Evolutionary conservation across 2,888 invertebrate species (phyloP).

Genomic region (Brachylomia viminalis): DNA sequence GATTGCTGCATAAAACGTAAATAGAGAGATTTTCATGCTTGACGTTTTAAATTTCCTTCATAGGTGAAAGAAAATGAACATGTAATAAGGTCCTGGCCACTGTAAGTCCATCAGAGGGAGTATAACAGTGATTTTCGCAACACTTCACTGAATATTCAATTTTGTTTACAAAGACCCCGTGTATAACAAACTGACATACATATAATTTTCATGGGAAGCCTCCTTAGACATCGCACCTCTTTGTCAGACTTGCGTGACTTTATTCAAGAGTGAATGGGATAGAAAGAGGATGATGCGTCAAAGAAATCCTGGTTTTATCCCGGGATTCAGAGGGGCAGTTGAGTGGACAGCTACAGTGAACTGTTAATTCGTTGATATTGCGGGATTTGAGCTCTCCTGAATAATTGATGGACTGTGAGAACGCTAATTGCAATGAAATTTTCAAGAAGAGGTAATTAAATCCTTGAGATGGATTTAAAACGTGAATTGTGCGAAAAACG

Average conservation of each 20-base stretch:
- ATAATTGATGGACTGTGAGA: slow-evolving; percentile 60
- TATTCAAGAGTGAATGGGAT: slow-evolving; percentile 64
- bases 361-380: slow-evolving; percentile 77
- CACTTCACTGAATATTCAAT: slow-evolving; percentile 89
- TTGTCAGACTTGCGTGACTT: slow-evolving; percentile 28
- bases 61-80: slow-evolving; percentile 49
- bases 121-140: slow-evolving; percentile 86
- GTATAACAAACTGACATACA: slow-evolving; percentile 80
- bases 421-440: slow-evolving; percentile 63
- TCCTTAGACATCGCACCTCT: slow-evolving; percentile 48
- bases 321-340: slow-evolving; percentile 72
- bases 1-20: not conserved
- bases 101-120: slow-evolving; percentile 75
- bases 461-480: slow-evolving; percentile 42
- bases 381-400: slow-evolving; percentile 66
- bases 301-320: slow-evolving; percentile 77
- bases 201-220: slow-evolving; percentile 81
- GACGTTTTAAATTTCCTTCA: slow-evolving; percentile 1
- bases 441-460: slow-evolving; percentile 54
- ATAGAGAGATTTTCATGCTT: not conserved
- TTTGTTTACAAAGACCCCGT: slow-evolving; percentile 86
- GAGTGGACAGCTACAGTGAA: slow-evolving; percentile 79
- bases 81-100: slow-evolving; percentile 67
- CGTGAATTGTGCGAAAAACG: slow-evolving; percentile 3
- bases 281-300: slow-evolving; percentile 70